These are phyloP conservation scores for Crax fasciolata DNA, from an alignment of 2,797 vertebrate species.

Conservation along the genomic window DNA sequence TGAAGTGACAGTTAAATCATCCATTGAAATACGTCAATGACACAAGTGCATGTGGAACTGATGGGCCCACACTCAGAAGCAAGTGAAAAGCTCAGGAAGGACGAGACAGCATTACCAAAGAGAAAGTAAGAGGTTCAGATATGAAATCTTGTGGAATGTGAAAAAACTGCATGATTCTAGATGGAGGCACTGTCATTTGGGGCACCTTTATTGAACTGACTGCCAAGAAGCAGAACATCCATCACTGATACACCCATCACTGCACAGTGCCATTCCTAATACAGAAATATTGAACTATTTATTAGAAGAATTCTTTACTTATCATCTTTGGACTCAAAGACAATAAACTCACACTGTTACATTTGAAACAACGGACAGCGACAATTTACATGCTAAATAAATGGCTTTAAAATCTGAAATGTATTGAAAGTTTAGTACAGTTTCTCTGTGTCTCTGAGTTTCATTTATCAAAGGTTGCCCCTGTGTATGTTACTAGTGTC, in stretches of 20 bases:
- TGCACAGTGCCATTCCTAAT: neutral
- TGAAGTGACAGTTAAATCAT: neutral
- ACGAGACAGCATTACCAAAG: neutral
- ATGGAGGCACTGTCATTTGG: neutral
- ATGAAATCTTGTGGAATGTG: neutral
- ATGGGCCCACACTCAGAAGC: fast-evolving
- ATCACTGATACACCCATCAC: fast-evolving
- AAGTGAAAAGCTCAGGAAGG: neutral
- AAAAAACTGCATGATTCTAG: neutral
- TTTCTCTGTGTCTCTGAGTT: neutral
- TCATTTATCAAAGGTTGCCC: neutral
- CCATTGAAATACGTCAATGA: neutral
- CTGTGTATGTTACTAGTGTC: neutral
- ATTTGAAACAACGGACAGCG: neutral
- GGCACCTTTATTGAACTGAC: neutral
- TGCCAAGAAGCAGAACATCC: neutral
- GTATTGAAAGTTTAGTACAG: neutral
- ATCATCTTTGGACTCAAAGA: neutral
- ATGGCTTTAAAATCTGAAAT: neutral
- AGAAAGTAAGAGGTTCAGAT: neutral
- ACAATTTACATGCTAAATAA: neutral
- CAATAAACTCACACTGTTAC: neutral
- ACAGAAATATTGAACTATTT: neutral
- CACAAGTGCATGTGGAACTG: neutral
- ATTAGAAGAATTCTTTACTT: neutral